phyloP scores from a whole-genome alignment of 2,113 vertebrate species.

The Hystrix brachyura region DNA sequence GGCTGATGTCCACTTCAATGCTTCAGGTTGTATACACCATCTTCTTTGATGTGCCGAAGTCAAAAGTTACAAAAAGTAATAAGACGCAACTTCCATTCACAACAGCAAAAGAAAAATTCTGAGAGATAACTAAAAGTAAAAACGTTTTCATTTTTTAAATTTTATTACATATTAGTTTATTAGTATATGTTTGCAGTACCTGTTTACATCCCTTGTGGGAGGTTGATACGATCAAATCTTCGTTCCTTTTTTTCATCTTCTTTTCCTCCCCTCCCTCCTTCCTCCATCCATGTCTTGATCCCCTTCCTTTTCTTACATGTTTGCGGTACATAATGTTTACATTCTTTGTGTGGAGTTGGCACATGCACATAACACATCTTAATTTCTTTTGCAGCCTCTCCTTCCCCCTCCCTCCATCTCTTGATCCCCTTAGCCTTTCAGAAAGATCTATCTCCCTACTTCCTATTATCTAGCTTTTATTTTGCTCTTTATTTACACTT shows the following conservation, averaged over 20 bases:
- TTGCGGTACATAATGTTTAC: background rate
- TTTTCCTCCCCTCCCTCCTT: background rate
- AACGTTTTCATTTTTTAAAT: background rate
- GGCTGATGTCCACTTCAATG: no score
- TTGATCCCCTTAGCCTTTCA: background rate
- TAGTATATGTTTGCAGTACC: background rate
- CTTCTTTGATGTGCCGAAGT: background rate
- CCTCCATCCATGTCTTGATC: background rate
- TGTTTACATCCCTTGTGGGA: background rate
- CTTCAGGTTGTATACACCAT: background rate
- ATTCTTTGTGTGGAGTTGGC: background rate
- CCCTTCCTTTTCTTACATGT: background rate
- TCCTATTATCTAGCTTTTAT: background rate
- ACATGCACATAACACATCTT: background rate
- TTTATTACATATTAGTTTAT: background rate
- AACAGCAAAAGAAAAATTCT: background rate
- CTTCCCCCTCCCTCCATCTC: background rate
- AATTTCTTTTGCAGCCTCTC: background rate
- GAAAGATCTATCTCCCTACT: background rate
- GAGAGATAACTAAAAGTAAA: background rate
- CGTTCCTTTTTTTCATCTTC: background rate
- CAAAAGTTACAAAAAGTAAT: conserved; percentile 17
- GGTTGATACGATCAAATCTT: background rate
- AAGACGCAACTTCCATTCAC: background rate
- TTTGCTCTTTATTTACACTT: background rate